Conservation (phyloP, 2,113 vertebrate genomes). For the Seriola dumerili region DNA sequence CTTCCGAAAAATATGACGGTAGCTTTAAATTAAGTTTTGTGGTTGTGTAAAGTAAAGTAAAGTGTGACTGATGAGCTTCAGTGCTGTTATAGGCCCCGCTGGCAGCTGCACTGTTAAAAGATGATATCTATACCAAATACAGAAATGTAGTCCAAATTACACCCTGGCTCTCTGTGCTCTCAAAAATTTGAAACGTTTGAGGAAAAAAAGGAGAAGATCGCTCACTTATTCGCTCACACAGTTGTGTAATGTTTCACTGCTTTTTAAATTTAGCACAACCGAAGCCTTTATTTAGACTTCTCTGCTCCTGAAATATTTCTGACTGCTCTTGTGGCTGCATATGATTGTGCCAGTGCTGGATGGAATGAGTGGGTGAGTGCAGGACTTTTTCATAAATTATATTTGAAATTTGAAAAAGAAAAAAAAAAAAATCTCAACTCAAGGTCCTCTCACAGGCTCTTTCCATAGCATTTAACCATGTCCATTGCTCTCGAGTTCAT, state of each 20-base stretch:
- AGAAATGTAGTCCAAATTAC: conserved; percentile 58
- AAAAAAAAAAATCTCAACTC: not conserved
- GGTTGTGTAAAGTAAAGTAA: not conserved
- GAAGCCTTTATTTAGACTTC: conserved; percentile 60
- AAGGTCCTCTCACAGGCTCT: conserved; percentile 12
- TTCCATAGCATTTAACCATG: not conserved
- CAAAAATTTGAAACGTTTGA: conserved; percentile 58
- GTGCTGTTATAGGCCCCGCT: conserved; percentile 6
- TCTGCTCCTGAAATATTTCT: conserved; percentile 43
- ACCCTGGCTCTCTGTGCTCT: conserved; percentile 55
- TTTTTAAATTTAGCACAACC: conserved; percentile 65
- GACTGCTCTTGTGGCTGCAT: conserved; percentile 29
- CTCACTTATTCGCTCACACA: conserved; percentile 38
- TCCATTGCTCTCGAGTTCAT: not conserved
- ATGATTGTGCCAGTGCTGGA: conserved; percentile 31
- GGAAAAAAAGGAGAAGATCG: conserved; percentile 37
- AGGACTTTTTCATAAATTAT: conserved; percentile 11
- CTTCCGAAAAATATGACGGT: not conserved
- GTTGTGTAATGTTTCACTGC: conserved; percentile 47
- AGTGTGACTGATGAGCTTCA: conserved; percentile 37
- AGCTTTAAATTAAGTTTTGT: conserved; percentile 12
- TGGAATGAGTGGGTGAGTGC: conserved; percentile 45
- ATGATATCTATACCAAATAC: conserved; percentile 54
- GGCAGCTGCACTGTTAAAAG: conserved; percentile 34
- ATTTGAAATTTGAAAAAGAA: conserved; percentile 13